Base-by-base conservation (phyloP, 2,113 vertebrate genomes). In the Nymphicus hollandicus region DNA sequence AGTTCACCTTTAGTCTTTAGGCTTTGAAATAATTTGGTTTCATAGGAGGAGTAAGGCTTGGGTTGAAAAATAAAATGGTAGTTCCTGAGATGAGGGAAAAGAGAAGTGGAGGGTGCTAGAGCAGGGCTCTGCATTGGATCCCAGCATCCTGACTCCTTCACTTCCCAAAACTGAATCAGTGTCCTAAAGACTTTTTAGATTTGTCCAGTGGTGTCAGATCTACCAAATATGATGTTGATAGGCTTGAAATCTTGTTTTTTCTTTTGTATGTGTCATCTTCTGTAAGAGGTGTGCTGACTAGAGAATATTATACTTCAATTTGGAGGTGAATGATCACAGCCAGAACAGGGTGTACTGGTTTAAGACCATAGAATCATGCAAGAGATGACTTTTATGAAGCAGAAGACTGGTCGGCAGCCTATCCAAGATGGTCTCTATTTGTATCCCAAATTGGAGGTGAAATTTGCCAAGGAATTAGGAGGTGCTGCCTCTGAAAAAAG, bases 1-100 rank as follows among this genome's bases (percentile, higher is more conserved):
- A 50, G 10, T 4, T 73, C 97, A 97, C 97, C 96, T 84, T 97
- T 97, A 96, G 97, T 97, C 96, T 97, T 98, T 93, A 97, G 97
- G 95, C 95, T 97, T 96, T 81, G 47, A 78, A 97, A 97, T 97
- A 96, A 97, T 97, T 97, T 97, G 97, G 77, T 95, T 97, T 98
- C 95, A 97, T 97, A 94, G 97, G 95, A 95, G 93, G 93, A 85
- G 74, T 89, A 93, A 96, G 86, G 83, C 79, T 96, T 92, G 81
- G 9, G 17, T 44, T 82, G 64, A 64, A 83, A 87, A 94, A 83
- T 23, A 35, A 88, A 66, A 71, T 31, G 17, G 11, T 78, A 18
- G 9, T 17, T 79, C 35, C 7, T 13, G 33, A 94, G 78, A 87
- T 47, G 27, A 81, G 24, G 53, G 53, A 64, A 90, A 50, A 28